Conservation (phyloP, 2,797 vertebrate genomes). For the Mus spretus region DNA sequence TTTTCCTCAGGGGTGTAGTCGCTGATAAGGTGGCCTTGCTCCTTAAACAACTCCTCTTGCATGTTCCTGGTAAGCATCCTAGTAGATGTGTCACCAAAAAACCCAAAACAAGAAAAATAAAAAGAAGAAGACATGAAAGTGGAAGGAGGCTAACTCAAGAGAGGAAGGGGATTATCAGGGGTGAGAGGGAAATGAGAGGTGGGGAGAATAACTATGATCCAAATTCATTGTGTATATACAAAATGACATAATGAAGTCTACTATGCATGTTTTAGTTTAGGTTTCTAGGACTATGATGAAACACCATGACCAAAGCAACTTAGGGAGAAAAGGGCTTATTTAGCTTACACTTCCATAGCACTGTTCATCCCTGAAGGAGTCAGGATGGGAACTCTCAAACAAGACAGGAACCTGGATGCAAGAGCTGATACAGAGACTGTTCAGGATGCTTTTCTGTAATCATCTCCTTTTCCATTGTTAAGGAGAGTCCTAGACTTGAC, state of each 20-base stretch:
- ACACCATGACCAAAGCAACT: not conserved
- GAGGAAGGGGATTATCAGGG: not conserved
- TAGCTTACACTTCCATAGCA: not conserved
- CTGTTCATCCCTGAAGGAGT: not conserved
- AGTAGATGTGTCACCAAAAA: not conserved
- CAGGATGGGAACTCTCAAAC: no score
- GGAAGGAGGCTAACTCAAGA: not conserved
- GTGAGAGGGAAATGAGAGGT: not conserved
- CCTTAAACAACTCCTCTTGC: no score
- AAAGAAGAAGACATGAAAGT: not conserved
- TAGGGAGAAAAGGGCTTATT: not conserved
- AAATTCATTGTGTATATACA: not conserved
- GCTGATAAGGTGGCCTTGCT: not conserved
- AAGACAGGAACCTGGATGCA: not conserved
- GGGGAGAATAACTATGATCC: not conserved
- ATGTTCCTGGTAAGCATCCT: not conserved
- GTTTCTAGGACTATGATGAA: not conserved
- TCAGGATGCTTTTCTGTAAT: not conserved
- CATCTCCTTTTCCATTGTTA: not conserved
- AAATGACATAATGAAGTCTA: not conserved
- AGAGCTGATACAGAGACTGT: not conserved
- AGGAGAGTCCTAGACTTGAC: not conserved
- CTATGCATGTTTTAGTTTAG: not conserved
- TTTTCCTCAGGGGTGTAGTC: not conserved
- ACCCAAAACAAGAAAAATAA: not conserved